Conservation (phyloP, 2,797 vertebrate species). For the Crocidura indochinensis region DNA sequence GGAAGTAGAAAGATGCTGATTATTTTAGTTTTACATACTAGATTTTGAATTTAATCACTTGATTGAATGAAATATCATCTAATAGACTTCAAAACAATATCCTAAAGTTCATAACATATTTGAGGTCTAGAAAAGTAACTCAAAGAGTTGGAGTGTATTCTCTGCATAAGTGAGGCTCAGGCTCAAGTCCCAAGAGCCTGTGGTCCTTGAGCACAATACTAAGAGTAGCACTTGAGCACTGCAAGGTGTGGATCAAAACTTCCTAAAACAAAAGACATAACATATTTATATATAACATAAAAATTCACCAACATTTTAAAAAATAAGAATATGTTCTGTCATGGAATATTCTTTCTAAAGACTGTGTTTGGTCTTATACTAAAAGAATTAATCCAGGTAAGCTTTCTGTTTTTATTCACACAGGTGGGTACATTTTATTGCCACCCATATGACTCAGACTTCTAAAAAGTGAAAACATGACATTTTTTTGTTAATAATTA, state of each 20-base stretch:
- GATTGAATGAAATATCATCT: slow-evolving; percentile 21
- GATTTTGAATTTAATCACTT: slow-evolving; percentile 37
- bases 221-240: too few relatives aligned
- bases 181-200: too few relatives aligned
- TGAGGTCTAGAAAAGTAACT: too few relatives aligned
- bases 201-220: too few relatives aligned
- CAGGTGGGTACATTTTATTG: slow-evolving; percentile 58
- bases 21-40: slow-evolving; percentile 57
- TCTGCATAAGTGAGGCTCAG: too few relatives aligned
- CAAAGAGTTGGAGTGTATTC: neutral
- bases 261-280: neutral
- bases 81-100: slow-evolving; percentile 4
- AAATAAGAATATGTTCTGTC: neutral
- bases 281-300: slow-evolving; percentile 48
- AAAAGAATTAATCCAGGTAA: slow-evolving; percentile 65
- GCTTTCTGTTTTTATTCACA: slow-evolving; percentile 14
- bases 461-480: slow-evolving; percentile 66
- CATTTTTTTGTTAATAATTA: slow-evolving; percentile 84
- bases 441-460: slow-evolving; percentile 44
- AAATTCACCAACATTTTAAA: slow-evolving; percentile 57
- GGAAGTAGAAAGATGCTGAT: neutral
- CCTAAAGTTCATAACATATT: neutral
- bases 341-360: slow-evolving; percentile 6
- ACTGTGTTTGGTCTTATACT: neutral
- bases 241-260: too few relatives aligned